These are phyloP conservation scores for Calliphora vicina DNA, from an alignment of 1,140 invertebrate species.

Conservation along the genomic window DNA sequence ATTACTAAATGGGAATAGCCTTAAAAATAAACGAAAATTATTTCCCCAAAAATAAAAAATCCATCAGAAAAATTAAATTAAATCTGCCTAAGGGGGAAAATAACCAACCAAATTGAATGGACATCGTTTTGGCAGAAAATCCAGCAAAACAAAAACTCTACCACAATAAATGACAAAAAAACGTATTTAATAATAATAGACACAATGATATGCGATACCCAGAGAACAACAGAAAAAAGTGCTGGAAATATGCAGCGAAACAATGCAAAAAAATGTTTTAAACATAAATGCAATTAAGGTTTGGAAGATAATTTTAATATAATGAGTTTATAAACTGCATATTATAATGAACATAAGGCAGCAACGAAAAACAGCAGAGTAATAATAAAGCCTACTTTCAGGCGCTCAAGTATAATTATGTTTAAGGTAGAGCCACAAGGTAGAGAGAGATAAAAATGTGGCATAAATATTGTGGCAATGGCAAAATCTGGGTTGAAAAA, in stretches of 20 bases:
- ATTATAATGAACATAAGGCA: neutral
- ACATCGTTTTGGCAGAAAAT: neutral
- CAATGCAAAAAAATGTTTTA: neutral
- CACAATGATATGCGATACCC: neutral
- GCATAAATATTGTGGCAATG: too few species aligned
- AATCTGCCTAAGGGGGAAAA: neutral
- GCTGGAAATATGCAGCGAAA: neutral
- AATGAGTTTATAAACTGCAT: slow-evolving; percentile 16
- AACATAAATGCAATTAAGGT: slow-evolving; percentile 1
- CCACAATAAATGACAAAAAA: neutral
- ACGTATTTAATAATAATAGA: neutral
- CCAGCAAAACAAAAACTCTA: too few species aligned
- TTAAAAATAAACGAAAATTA: neutral
- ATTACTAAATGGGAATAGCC: too few species aligned
- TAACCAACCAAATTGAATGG: neutral
- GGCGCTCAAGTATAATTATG: neutral
- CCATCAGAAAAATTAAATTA: slow-evolving; percentile 10
- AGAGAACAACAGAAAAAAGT: neutral
- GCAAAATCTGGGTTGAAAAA: too few species aligned
- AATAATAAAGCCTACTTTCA: neutral
- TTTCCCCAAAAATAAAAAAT: neutral
- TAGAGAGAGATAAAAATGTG: too few species aligned
- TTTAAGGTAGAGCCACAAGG: neutral
- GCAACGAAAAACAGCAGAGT: neutral
- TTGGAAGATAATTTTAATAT: slow-evolving; percentile 13